Base-by-base conservation (phyloP, 2,797 vertebrate genomes). In the Podargus strigoides region DNA sequence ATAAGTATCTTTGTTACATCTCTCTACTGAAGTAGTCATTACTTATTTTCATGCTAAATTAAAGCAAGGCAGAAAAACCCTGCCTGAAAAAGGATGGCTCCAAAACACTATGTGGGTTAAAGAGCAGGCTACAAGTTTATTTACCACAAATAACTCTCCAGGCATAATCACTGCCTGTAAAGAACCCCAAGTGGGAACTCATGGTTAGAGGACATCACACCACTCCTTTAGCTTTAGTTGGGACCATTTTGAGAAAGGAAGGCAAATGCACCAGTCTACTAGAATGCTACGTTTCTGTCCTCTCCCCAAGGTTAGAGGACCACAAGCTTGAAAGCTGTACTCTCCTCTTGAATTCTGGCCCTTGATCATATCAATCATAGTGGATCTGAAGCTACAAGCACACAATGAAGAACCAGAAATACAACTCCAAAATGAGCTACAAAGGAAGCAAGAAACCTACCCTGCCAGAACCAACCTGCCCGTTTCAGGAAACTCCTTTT, bases 401-500 rank as follows among this genome's bases (percentile, higher is more conserved):
- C 22, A 32, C 46, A 53, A 42, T 0, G 22, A 49, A 87, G 93
- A 94, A 70, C 16, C 59, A 92, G 72, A 95, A 95, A 93, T 34
- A 53, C 53, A 90, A 75, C 62, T 84, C 60, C 76, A 85, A 85
- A 87, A 73, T 1, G 52, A 90, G 68, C 47, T 80, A 59, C 70
- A 76, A 85, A 94, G 68, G 66, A 86, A 87, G 68, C 46, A 68
- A 94, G 53, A 86, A 78, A 85, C 20, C 64, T 85, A 59, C 27
- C 21, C 76, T 74, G 83, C 79, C 82, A 91, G 72, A 91, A 91
- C 15, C 60, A 94, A 94, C 94, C 79, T 94, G 94, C 79, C 85
- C 23, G 0, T 77, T 91, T 89, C 68, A 91, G 89, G 74, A 86
- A 94, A 91, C 56, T 89, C 79, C 64, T 83, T 78, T 93, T 78